These are phyloP conservation scores for Doryteuthis pealeii DNA, from an alignment of 1,140 invertebrate genomes.

Conservation along the genomic window DNA sequence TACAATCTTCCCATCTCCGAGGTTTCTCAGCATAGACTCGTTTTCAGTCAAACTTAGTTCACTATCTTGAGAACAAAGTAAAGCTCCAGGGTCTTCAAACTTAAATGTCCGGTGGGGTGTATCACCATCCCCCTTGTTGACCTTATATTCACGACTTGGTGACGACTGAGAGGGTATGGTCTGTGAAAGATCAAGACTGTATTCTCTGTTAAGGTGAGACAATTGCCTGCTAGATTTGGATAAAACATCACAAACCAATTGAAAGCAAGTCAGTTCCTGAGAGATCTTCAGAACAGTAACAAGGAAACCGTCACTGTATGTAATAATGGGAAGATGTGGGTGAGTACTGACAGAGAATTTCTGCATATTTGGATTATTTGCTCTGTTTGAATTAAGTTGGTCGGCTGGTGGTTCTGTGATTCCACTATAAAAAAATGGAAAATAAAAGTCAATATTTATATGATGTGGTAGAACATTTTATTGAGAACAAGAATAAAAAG, in stretches of 20 bases:
- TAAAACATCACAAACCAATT: constrained; percentile 47
- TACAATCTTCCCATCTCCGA: constrained; percentile 49
- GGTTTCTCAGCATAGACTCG: constrained; percentile 25
- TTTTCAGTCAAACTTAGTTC: constrained; percentile 37
- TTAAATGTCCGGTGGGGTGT: constrained; percentile 22
- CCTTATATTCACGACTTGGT: too few species aligned
- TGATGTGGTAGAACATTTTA: too few species aligned
- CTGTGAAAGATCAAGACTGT: constrained; percentile 36
- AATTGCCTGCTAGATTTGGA: constrained; percentile 44
- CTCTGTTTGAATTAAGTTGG: too few species aligned
- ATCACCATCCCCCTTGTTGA: neutral
- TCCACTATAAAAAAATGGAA: too few species aligned
- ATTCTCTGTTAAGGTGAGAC: neutral
- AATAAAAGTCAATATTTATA: too few species aligned
- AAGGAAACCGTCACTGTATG: constrained; percentile 58
- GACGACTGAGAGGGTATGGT: constrained; percentile 9
- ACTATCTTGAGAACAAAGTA: constrained; percentile 43
- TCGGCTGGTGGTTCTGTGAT: too few species aligned
- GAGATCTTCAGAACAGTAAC: constrained; percentile 50
- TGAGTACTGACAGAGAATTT: constrained; percentile 54
- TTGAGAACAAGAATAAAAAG: too few species aligned
- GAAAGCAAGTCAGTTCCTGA: constrained; percentile 38
- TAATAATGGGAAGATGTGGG: constrained; percentile 53
- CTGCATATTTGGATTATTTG: constrained; percentile 36
- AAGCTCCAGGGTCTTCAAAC: constrained; percentile 42